Percentiles rank a stretch among this genome's conserved stretches.
Conservation (phyloP, 2,113 vertebrate genomes). For the Urocitellus parryii region DNA sequence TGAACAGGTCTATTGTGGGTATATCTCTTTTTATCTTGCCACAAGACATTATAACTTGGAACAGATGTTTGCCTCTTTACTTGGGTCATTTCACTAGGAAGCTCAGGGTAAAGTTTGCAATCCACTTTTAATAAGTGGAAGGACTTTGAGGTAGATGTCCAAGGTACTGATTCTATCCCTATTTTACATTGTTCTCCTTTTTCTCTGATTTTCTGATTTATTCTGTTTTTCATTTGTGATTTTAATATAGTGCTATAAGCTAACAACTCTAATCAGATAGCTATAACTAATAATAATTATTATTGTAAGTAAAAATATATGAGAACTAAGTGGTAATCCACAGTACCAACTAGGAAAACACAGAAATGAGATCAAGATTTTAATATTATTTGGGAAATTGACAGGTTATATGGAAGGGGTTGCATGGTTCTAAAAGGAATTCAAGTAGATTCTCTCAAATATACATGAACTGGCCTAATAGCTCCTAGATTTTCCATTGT, state of each 20-base stretch:
- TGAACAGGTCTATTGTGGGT: neutral
- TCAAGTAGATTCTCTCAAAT: neutral
- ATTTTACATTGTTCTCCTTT: neutral
- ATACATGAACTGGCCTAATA: neutral
- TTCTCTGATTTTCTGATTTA: constrained; percentile 13
- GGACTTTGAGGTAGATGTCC: neutral
- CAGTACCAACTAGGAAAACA: neutral
- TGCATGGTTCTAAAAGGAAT: neutral
- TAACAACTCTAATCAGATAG: neutral
- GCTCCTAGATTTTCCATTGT: neutral
- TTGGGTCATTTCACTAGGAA: neutral
- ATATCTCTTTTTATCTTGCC: neutral
- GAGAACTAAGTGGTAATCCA: constrained; percentile 31
- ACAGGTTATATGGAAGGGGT: neutral
- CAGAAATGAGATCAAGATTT: neutral
- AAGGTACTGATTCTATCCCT: neutral
- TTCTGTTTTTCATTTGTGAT: constrained; percentile 22
- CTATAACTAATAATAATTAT: neutral
- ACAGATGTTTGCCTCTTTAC: neutral
- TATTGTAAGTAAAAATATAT: neutral
- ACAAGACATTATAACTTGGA: constrained; percentile 24
- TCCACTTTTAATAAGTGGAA: neutral
- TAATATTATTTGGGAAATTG: neutral
- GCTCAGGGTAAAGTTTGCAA: neutral
- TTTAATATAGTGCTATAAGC: constrained; percentile 18